Evolutionary conservation across 2,888 invertebrate species (phyloP).

Genomic region (Muscina levida): DNA sequence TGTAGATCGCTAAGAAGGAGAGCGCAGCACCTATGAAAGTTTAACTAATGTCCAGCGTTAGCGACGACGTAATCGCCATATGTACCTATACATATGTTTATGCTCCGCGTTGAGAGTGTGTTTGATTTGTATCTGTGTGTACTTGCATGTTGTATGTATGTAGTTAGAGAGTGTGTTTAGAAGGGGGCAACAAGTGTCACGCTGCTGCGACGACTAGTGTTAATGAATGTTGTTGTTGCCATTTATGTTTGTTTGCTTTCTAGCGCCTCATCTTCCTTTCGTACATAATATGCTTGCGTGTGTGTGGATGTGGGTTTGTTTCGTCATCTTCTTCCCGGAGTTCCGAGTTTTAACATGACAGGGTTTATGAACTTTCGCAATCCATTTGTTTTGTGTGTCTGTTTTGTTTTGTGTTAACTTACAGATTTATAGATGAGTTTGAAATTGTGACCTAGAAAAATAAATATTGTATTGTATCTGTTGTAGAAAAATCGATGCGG

Average conservation of each 20-base stretch:
- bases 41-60: not conserved
- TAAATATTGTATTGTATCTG: too few species aligned
- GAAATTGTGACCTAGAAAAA: too few species aligned
- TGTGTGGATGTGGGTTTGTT: too few species aligned
- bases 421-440: too few species aligned
- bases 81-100: too few species aligned
- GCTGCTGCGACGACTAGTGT: constrained; percentile 8
- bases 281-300: not conserved
- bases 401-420: too few species aligned
- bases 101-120: too few species aligned
- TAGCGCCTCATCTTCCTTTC: constrained; percentile 17
- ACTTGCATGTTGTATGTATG: not conserved
- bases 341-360: constrained; percentile 10
- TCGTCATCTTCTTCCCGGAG: not conserved
- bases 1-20: not conserved
- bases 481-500: too few species aligned
- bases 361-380: not conserved
- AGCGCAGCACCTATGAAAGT: not conserved
- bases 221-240: constrained; percentile 37
- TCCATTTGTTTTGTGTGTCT: too few species aligned
- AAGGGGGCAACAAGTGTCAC: constrained; percentile 49
- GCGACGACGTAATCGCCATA: too few species aligned
- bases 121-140: too few species aligned
- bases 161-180: not conserved
- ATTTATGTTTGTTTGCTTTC: not conserved